A percentile compares a stretch with the other conserved stretches of the same genome.
phyloP scores from a whole-genome alignment of 1,140 invertebrate genomes.

The Camponotus vicinus region DNA sequence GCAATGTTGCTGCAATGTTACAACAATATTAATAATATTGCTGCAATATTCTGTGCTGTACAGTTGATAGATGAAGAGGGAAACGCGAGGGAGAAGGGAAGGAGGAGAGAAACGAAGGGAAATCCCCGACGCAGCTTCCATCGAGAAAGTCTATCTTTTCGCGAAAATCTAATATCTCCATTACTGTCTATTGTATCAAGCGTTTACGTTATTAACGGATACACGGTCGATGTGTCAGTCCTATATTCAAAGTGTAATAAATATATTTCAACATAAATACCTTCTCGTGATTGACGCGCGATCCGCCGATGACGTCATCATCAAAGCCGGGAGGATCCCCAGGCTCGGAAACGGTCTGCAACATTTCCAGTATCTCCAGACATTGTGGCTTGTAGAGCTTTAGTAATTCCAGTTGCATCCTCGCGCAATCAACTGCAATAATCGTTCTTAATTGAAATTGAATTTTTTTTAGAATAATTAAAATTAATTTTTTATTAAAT shows the following conservation, averaged over 20 bases:
- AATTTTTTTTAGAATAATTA: no score
- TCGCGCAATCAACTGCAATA: slow-evolving; percentile 58
- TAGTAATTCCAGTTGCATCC: slow-evolving; percentile 60
- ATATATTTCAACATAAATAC: slow-evolving; percentile 75
- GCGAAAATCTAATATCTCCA: slow-evolving; percentile 63
- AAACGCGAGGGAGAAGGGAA: background rate
- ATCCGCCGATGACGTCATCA: background rate
- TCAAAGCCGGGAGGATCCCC: background rate
- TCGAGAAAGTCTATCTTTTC: slow-evolving; percentile 29
- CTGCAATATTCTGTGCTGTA: no score
- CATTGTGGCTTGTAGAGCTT: slow-evolving; percentile 55
- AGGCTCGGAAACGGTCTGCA: background rate
- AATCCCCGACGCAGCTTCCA: slow-evolving; percentile 48
- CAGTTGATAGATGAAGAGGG: no score
- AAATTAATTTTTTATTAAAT: no score
- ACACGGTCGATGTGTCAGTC: slow-evolving; percentile 66
- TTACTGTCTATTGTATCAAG: slow-evolving; percentile 59
- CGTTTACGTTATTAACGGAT: slow-evolving; percentile 65
- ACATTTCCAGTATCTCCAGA: slow-evolving; percentile 57
- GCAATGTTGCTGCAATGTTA: no score
- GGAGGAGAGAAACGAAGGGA: background rate
- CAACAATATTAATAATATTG: no score
- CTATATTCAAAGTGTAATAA: slow-evolving; percentile 74
- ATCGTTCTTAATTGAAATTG: background rate
- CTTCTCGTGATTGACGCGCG: background rate